Evolutionary conservation across 2,888 invertebrate genomes (phyloP).

Genomic region (Eupeodes latifasciatus): DNA sequence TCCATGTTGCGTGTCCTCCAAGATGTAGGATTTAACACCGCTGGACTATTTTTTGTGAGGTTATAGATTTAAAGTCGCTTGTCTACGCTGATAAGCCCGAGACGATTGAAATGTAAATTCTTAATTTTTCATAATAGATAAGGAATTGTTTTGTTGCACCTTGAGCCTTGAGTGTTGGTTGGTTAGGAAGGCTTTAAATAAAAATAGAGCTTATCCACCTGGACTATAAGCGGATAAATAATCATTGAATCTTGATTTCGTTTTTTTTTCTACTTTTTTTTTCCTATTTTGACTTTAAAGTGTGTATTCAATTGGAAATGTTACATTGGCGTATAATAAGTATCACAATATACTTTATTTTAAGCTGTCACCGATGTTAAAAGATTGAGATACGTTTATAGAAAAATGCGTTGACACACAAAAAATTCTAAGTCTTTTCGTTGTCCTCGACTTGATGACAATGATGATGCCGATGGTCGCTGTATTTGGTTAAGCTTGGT

Average conservation of each 20-base stretch:
- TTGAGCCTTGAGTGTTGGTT: too few species aligned
- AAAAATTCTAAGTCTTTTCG: not conserved
- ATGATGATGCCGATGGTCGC: conserved; percentile 26
- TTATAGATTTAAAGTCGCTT: too few species aligned
- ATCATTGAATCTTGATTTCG: not conserved
- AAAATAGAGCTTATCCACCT: not conserved
- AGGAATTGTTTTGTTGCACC: too few species aligned
- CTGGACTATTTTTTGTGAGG: too few species aligned
- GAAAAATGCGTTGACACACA: conserved; percentile 47
- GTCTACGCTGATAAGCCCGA: too few species aligned
- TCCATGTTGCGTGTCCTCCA: too few species aligned
- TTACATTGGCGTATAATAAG: conserved; percentile 69
- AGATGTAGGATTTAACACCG: too few species aligned
- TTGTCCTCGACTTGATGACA: conserved; percentile 43
- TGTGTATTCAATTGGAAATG: conserved; percentile 73
- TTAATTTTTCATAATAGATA: too few species aligned
- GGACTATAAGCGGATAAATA: not conserved
- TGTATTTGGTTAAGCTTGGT: conserved; percentile 27
- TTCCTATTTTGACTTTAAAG: conserved; percentile 22
- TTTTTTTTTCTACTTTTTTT: not conserved
- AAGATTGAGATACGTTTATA: conserved; percentile 66
- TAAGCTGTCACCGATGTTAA: conserved; percentile 68
- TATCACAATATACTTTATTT: conserved; percentile 42
- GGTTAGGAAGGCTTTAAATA: not conserved
- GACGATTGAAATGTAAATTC: too few species aligned